Conservation (phyloP, 2,888 invertebrate species). For the Nomada fabriciana region DNA sequence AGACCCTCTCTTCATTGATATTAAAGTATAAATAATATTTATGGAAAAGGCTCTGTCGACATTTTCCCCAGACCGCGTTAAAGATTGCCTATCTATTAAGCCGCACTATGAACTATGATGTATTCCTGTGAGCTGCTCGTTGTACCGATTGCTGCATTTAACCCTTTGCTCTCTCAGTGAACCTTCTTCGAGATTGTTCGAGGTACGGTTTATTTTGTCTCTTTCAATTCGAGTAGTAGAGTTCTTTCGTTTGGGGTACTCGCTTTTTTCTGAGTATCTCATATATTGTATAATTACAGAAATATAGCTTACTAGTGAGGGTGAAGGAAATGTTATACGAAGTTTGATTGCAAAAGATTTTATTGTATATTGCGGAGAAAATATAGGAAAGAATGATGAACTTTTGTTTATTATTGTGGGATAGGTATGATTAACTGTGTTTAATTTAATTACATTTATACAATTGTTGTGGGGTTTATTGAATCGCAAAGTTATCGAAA, state of each 20-base stretch:
- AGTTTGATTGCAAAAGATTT: too few species aligned
- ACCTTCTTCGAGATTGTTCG: not conserved
- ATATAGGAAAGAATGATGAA: too few species aligned
- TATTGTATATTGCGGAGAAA: too few species aligned
- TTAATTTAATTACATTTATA: too few species aligned
- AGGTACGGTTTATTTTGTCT: not conserved
- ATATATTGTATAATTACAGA: too few species aligned
- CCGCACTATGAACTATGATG: slow-evolving; percentile 40
- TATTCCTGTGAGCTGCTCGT: slow-evolving; percentile 47
- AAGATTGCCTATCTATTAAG: slow-evolving; percentile 4
- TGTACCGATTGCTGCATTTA: slow-evolving; percentile 39
- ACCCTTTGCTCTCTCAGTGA: slow-evolving; percentile 45
- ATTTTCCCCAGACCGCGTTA: not conserved
- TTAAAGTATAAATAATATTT: slow-evolving; percentile 70
- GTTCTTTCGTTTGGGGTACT: not conserved
- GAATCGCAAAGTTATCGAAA: too few species aligned
- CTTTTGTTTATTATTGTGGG: too few species aligned
- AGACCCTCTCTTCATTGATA: slow-evolving; percentile 82
- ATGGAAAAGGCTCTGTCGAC: slow-evolving; percentile 51
- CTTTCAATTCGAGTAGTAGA: not conserved
- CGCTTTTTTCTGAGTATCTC: not conserved
- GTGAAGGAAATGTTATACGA: too few species aligned
- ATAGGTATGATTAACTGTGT: too few species aligned
- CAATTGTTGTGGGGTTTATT: too few species aligned
- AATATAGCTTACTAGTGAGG: too few species aligned